Percentiles rank a stretch among this genome's conserved stretches.
Evolutionary conservation across 2,113 vertebrate species (phyloP).

Genomic region (Egretta garzetta): DNA sequence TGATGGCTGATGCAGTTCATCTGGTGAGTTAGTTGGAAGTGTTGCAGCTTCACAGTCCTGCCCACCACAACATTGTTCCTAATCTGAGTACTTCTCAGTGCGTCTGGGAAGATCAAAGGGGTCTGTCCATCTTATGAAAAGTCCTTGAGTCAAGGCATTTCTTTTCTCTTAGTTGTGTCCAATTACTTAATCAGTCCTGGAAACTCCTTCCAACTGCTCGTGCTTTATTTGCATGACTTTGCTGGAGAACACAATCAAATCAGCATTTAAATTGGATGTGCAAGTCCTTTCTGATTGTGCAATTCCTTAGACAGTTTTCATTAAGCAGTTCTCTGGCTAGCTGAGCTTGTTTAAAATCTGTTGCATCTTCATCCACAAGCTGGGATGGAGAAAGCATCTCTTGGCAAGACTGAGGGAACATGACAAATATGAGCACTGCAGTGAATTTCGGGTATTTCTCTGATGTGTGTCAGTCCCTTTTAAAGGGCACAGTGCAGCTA

Average conservation of each 20-base stretch:
- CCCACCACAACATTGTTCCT: background rate
- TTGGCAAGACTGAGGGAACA: background rate
- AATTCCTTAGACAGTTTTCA: background rate
- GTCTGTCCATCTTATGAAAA: background rate
- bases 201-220: background rate
- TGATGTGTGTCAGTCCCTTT: background rate
- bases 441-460: background rate
- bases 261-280: background rate
- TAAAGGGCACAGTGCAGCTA: background rate
- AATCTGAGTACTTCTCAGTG: background rate
- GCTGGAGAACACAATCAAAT: background rate
- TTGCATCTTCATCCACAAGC: background rate
- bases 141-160: background rate
- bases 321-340: background rate
- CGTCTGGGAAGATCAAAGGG: background rate
- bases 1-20: background rate
- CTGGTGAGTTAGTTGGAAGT: background rate
- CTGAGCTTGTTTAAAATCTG: background rate
- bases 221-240: constrained; percentile 2
- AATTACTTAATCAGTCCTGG: background rate
- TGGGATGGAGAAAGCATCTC: background rate
- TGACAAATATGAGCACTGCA: background rate
- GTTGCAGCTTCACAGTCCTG: background rate
- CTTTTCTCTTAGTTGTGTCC: background rate
- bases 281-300: background rate